Percentiles rank a stretch among this genome's conserved stretches.
phyloP scores from a whole-genome alignment of 2,888 invertebrate genomes.

The Agrotis clavis region DNA sequence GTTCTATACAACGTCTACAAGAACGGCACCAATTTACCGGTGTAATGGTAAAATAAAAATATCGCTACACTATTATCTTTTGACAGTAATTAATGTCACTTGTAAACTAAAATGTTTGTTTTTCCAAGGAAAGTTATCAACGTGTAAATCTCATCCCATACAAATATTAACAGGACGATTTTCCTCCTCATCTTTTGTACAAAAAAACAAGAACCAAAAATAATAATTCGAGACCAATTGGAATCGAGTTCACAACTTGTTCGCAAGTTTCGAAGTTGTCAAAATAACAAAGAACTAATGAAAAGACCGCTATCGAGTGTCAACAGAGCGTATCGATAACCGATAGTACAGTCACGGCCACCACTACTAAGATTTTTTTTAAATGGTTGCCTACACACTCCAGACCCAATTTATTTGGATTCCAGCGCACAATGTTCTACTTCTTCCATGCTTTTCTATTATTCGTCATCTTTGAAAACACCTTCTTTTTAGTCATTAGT shows the following conservation, averaged over 20 bases:
- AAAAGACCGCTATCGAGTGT: slow-evolving; percentile 61
- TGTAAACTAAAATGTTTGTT: slow-evolving; percentile 9
- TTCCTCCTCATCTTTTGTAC: not conserved
- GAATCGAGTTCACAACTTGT: slow-evolving; percentile 45
- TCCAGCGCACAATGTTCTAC: not conserved
- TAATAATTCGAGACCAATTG: slow-evolving; percentile 28
- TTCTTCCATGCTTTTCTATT: not conserved
- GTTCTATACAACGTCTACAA: too few species aligned
- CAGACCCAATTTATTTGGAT: not conserved
- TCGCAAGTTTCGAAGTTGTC: slow-evolving; percentile 56
- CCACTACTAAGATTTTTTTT: too few species aligned
- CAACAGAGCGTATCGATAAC: slow-evolving; percentile 62
- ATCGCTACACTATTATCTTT: not conserved
- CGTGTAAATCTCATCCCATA: slow-evolving; percentile 23
- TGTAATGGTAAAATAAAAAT: not conserved
- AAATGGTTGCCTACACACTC: too few species aligned
- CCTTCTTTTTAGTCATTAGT: not conserved
- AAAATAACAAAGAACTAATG: slow-evolving; percentile 63
- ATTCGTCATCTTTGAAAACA: not conserved
- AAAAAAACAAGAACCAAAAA: slow-evolving; percentile 39
- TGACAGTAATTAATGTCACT: not conserved
- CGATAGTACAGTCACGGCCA: slow-evolving; percentile 38
- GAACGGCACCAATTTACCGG: not conserved
- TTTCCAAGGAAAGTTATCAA: slow-evolving; percentile 27
- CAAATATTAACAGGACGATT: slow-evolving; percentile 17